These are phyloP conservation scores for Dryadula phaetusa DNA, from an alignment of 2,888 invertebrate species.

Conservation along the genomic window DNA sequence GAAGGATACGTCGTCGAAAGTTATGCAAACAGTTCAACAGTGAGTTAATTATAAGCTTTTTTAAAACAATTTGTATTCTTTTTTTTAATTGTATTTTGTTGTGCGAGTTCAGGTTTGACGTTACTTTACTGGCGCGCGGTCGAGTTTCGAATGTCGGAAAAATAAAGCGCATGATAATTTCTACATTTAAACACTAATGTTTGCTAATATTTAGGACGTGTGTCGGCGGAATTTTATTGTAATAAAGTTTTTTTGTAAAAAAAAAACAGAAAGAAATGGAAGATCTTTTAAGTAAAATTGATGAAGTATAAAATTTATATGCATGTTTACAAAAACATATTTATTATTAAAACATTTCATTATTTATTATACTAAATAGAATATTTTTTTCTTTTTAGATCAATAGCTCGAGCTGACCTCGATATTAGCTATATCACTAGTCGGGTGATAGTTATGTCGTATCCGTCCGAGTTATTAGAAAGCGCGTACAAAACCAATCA, in stretches of 20 bases:
- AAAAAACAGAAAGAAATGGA: no score
- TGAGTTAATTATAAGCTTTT: constrained; percentile 68
- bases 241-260: no score
- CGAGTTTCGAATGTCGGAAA: background rate
- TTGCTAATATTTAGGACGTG: background rate
- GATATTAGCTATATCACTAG: constrained; percentile 97
- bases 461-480: constrained; percentile 96
- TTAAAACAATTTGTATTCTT: background rate
- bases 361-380: no score
- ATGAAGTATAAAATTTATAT: no score
- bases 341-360: background rate
- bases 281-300: no score
- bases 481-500: constrained; percentile 96
- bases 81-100: background rate
- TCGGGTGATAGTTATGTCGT: constrained; percentile 96
- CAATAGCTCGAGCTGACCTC: constrained; percentile 93
- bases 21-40: constrained; percentile 98
- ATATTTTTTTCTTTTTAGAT: constrained; percentile 76
- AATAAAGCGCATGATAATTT: background rate
- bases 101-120: background rate
- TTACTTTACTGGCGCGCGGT: background rate
- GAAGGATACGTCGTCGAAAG: constrained; percentile 97
- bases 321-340: no score
- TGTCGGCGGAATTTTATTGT: no score
- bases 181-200: background rate